Base-by-base conservation (phyloP, 2,113 vertebrate species). In the Bubo scandiacus region DNA sequence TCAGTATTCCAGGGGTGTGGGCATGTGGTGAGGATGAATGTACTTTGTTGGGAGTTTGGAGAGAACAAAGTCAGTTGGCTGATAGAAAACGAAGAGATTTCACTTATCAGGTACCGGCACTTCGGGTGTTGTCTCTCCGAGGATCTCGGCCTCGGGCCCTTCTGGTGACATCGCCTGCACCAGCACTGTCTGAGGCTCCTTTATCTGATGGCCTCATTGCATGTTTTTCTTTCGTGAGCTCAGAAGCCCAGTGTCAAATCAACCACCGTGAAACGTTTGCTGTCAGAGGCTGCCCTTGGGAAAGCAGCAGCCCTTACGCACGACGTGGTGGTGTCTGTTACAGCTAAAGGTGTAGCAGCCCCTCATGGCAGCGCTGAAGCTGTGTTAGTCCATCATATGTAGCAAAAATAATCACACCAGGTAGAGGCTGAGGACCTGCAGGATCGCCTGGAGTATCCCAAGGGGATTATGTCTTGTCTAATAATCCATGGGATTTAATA, bases 81-180 rank as follows among this genome's bases (percentile, higher is more conserved):
- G 54, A 4, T 1, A 13, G 65, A 15, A 72, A 45, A 8, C 1
- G 3, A 4, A 7, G 61, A 5, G 42, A 7, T 72, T 26, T 23
- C 62, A 6, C 21, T 22, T n/a, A 2, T 5, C 4, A 0, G 12
- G 26, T 75, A 84, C 22, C 57, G 22, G 25, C 0, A 0, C 73
- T 23, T 2, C 23, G 73, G 59, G 51, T 18, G 42, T 34, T 38
- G 29, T 15, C 19, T 15, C 42, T 81, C 40, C 4, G 1, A 22
- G 77, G 38, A 20, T 54, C 58, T 63, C 26, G 1, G 15, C 59
- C 42, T 26, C 2, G 0, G 22, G 23, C 42, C 7, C 72, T 73
- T 26, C 36, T 23, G 71, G 27, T n/a, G 55, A 34, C 29, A 0
- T 12, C 15, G 32, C 21, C 59, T 25, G 36, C 8, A 9, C 49